Conservation (phyloP, 2,113 vertebrate species). For the Nyctibius bracteatus region DNA sequence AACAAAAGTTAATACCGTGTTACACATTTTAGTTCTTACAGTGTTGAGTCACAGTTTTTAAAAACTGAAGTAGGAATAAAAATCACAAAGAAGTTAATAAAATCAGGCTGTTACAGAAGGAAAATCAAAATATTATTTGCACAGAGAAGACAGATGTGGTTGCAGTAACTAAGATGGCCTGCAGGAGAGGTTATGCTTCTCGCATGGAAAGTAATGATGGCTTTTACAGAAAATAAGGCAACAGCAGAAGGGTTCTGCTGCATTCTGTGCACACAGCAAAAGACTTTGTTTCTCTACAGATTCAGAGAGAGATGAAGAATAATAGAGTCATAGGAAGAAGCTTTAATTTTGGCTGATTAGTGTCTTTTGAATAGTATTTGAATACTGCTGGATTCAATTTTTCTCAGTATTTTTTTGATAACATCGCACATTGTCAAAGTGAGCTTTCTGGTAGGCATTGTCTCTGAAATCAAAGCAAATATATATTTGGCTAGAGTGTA, state of each 20-base stretch:
- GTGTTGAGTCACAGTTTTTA: background rate
- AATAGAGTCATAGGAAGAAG: background rate
- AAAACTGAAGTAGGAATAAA: background rate
- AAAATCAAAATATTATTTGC: background rate
- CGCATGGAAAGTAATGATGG: background rate
- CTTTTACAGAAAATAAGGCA: background rate
- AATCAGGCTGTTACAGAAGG: background rate
- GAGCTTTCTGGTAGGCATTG: background rate
- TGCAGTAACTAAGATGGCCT: background rate
- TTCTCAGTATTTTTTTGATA: background rate
- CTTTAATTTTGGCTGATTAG: background rate
- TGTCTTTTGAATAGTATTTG: background rate
- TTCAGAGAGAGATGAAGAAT: background rate
- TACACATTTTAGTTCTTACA: background rate
- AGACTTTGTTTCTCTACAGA: fast-evolving
- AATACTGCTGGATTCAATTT: background rate
- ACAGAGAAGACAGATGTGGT: background rate
- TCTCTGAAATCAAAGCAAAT: background rate
- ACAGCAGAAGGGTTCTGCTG: background rate
- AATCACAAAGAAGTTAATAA: background rate
- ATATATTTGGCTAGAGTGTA: background rate
- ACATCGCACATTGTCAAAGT: background rate
- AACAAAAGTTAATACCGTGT: fast-evolving
- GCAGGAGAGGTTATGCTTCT: background rate
- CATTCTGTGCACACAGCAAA: background rate